These are phyloP conservation scores for Podabrus alpinus DNA, from an alignment of 2,888 invertebrate genomes.

Conservation along the genomic window DNA sequence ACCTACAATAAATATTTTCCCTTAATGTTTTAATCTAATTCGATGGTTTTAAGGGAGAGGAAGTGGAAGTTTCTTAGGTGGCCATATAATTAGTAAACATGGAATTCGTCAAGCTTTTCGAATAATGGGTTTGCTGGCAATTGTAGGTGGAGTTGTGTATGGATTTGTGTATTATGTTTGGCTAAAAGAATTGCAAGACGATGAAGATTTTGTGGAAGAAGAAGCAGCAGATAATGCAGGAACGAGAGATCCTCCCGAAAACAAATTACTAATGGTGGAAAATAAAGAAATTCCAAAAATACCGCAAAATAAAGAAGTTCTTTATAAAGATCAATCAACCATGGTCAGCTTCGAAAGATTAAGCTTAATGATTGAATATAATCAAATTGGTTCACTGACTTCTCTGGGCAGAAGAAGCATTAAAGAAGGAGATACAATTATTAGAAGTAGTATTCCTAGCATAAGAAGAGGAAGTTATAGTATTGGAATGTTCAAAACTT, in stretches of 20 bases:
- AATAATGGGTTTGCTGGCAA: constrained; percentile 76
- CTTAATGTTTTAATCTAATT: background rate
- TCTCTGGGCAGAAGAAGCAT: constrained; percentile 65
- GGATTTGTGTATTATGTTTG: constrained; percentile 73
- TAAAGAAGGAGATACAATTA: constrained; percentile 32
- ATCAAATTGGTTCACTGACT: constrained; percentile 75
- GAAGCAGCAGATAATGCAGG: constrained; percentile 39
- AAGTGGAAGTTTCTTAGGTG: constrained; percentile 81
- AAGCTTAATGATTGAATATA: constrained; percentile 75
- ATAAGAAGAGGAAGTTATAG: constrained; percentile 62
- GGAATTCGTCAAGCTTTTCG: constrained; percentile 79
- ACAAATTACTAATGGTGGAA: constrained; percentile 51
- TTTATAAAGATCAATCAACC: constrained; percentile 70
- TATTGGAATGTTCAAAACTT: constrained; percentile 57
- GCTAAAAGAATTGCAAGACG: constrained; percentile 64
- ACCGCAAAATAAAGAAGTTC: constrained; percentile 60
- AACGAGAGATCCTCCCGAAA: constrained; percentile 41
- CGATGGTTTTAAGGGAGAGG: constrained; percentile 65
- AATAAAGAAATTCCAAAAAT: constrained; percentile 66
- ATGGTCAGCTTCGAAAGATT: constrained; percentile 73
- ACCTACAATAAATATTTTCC: constrained; percentile 15
- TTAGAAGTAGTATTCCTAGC: constrained; percentile 53
- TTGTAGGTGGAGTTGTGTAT: constrained; percentile 72
- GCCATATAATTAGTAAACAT: constrained; percentile 73
- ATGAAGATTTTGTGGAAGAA: constrained; percentile 52